These are phyloP conservation scores for Enteromius viviparus DNA, from an alignment of 2,797 vertebrate genomes.

Conservation along the genomic window DNA sequence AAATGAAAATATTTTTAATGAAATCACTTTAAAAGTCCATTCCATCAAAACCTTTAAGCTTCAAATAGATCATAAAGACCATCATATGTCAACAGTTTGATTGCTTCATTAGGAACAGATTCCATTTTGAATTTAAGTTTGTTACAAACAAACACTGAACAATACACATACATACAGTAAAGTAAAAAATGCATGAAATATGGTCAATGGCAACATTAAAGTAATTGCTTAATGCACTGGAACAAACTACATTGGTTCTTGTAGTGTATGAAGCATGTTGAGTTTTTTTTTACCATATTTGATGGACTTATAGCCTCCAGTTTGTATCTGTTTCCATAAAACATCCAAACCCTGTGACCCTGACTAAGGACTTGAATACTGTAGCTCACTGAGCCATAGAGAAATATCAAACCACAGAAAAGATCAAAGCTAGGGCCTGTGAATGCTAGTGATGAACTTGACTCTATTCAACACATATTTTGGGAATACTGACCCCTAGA, in stretches of 20 bases:
- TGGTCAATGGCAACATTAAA: neutral
- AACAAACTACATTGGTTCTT: neutral
- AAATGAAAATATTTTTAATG: neutral
- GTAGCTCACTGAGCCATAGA: neutral
- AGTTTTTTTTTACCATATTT: neutral
- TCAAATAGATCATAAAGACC: neutral
- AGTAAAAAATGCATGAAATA: neutral
- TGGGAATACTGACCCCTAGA: neutral
- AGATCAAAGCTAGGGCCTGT: conserved; percentile 1
- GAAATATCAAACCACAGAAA: neutral
- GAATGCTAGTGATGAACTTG: neutral
- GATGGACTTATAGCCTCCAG: neutral
- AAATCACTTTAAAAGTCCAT: neutral
- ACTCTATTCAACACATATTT: neutral
- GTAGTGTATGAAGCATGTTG: neutral
- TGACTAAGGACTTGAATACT: neutral
- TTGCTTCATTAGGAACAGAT: neutral
- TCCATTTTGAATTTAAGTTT: neutral
- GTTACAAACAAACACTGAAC: neutral
- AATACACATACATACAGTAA: neutral
- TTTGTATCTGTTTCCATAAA: neutral
- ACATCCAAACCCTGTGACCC: neutral
- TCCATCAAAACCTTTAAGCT: neutral
- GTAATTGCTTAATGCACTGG: neutral
- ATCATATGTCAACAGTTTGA: neutral